Evolutionary conservation across 2,797 vertebrate species (phyloP).

Genomic region (Hippocampus kuda): DNA sequence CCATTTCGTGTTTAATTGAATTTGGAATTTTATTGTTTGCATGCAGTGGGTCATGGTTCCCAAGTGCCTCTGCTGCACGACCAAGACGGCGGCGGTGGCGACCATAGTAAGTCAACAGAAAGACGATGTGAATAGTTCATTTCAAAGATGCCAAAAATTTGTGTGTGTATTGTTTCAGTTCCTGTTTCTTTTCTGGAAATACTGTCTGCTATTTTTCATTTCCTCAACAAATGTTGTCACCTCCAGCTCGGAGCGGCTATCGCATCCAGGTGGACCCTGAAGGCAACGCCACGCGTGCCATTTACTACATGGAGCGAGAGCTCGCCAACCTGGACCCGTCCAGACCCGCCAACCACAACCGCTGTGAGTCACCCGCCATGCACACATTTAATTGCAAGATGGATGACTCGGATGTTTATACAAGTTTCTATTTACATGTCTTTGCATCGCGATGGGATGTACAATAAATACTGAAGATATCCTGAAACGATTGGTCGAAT

Average conservation of each 20-base stretch:
- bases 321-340: slow-evolving; percentile 81
- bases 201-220: neutral
- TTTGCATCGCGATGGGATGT: too few relatives aligned
- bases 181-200: neutral
- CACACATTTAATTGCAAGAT: too few relatives aligned
- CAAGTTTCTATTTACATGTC: too few relatives aligned
- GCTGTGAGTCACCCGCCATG: slow-evolving; percentile 60
- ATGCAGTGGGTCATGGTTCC: slow-evolving; percentile 76
- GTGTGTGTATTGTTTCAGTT: neutral
- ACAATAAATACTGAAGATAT: too few relatives aligned
- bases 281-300: slow-evolving; percentile 82
- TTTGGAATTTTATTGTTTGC: slow-evolving; percentile 6
- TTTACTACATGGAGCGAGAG: slow-evolving; percentile 88
- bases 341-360: slow-evolving; percentile 68
- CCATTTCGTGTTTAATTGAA: neutral
- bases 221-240: neutral
- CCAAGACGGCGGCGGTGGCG: slow-evolving; percentile 50
- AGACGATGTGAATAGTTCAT: neutral
- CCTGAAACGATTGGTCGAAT: too few relatives aligned
- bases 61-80: slow-evolving; percentile 79
- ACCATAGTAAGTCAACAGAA: slow-evolving; percentile 65
- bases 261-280: slow-evolving; percentile 82
- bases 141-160: neutral
- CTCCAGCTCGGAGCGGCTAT: slow-evolving; percentile 77
- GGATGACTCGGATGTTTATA: too few relatives aligned